Evolutionary conservation across 2,888 invertebrate genomes (phyloP).

Genomic region (Chalcis sispes): DNA sequence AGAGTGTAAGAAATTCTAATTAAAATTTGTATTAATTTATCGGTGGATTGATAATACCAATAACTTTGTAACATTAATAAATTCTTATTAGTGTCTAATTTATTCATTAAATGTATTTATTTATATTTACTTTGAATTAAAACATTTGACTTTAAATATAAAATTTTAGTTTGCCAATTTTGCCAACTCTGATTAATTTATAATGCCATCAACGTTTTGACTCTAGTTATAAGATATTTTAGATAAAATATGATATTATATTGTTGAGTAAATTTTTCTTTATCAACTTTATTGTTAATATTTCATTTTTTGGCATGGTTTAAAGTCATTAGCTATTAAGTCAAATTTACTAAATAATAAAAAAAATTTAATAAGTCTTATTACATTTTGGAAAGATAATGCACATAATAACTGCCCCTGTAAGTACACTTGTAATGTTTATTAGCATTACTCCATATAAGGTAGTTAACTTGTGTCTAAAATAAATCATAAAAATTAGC

Average conservation of each 20-base stretch:
- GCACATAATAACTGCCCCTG: constrained; percentile 31
- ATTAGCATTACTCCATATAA: constrained; percentile 31
- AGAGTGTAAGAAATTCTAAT: too few relatives aligned
- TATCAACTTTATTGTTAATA: constrained; percentile 25
- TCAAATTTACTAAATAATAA: constrained; percentile 1
- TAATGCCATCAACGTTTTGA: constrained; percentile 10
- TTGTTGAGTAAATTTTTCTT: constrained; percentile 25
- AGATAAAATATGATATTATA: constrained; percentile 18
- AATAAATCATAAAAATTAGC: constrained; percentile 34
- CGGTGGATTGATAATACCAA: too few relatives aligned
- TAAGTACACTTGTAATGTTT: constrained; percentile 40
- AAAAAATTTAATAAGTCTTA: constrained; percentile 16
- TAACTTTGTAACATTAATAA: too few relatives aligned
- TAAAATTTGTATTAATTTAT: too few relatives aligned
- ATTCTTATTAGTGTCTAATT: too few relatives aligned
- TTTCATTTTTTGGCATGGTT: constrained; percentile 29
- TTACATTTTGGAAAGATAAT: constrained; percentile 16
- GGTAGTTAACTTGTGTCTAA: constrained; percentile 23
- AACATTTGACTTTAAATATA: not conserved
- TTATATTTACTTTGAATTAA: too few relatives aligned
- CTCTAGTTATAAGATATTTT: constrained; percentile 27
- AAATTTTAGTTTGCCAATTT: not conserved
- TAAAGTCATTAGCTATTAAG: constrained; percentile 52
- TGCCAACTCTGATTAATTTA: constrained; percentile 29
- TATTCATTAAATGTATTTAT: too few relatives aligned